Base-by-base conservation (phyloP, 2,888 invertebrate species). In the Poecilobothrus nobilitatus region DNA sequence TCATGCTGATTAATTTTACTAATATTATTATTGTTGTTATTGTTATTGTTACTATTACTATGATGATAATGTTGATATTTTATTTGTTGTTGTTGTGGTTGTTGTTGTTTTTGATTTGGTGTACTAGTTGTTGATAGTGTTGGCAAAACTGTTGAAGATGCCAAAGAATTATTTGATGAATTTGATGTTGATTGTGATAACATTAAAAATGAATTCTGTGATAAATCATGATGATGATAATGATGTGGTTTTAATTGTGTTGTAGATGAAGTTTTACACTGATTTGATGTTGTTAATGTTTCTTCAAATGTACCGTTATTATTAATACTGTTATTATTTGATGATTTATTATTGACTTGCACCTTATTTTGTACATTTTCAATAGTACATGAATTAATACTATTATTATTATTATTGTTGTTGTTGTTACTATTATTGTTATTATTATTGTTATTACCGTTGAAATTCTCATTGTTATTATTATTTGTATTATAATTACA, bases 41-140 rank as follows among this genome's bases (percentile, higher is more conserved):
- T 53, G 18, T n/a, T 53, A 18, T 18, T 18, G 18, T 15, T 53
- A 41, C 15, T 41, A 8, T 12, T 41, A 41, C 15, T 41, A 41
- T 41, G 41, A 41, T 41, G 41, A 53, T 18, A 53, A 18, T 53
- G 53, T 67, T 72, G 71, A 63, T 73, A 71, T 71, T 74, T 75
- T 21, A 72, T 37, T 68, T 71, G 68, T 6, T 72, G 67, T 68
- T 72, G 70, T 70, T 73, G 73, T 66, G 73, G 61, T 66, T 69
- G 71, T 34, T 72, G 71, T 41, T 73, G 67, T 65, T 72, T 72
- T 68, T 71, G 68, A 63, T 68, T 65, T 66, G 67, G 71, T 15
- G 64, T 66, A 10, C 67, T 33, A 62, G 69, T 64, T 21, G 34
- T 53, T 21, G 67, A 66, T 62, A 61, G 69, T 68, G 70, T 41